A percentile compares a stretch with the other conserved stretches of the same genome.
These are phyloP conservation scores for Megaceryle alcyon DNA, from an alignment of 2,797 vertebrate species.

Conservation along the genomic window DNA sequence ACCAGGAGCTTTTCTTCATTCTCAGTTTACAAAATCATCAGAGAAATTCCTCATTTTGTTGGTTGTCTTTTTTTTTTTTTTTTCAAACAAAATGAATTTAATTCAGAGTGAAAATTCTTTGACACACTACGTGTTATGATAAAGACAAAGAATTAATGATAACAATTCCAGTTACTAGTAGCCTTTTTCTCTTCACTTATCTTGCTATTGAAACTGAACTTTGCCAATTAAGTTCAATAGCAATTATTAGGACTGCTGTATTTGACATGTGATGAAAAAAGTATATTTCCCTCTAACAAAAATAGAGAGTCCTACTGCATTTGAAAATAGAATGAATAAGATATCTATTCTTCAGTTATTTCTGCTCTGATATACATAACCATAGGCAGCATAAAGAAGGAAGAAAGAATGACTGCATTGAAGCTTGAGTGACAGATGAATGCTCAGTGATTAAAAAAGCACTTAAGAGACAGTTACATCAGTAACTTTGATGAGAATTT, in stretches of 20 bases:
- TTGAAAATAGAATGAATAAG: constrained; percentile 73
- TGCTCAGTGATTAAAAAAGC: constrained; percentile 56
- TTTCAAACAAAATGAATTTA: background rate
- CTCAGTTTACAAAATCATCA: background rate
- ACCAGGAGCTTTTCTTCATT: background rate
- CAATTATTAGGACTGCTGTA: constrained; percentile 22
- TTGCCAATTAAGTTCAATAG: constrained; percentile 39
- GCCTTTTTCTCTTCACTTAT: background rate
- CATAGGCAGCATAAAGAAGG: constrained; percentile 63
- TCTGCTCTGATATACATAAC: constrained; percentile 74
- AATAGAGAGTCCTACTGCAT: constrained; percentile 64
- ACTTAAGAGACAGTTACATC: constrained; percentile 44
- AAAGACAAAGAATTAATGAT: background rate
- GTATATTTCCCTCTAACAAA: constrained; percentile 62
- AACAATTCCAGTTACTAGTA: background rate
- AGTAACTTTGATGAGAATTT: constrained; percentile 31
- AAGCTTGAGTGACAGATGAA: constrained; percentile 70
- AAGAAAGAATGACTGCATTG: constrained; percentile 68
- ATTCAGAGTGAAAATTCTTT: background rate
- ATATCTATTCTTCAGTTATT: constrained; percentile 70
- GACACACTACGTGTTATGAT: background rate
- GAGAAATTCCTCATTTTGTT: background rate
- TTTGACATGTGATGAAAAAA: constrained; percentile 16
- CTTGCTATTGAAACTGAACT: constrained; percentile 29
- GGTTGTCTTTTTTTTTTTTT: background rate